phyloP scores from a whole-genome alignment of 2,113 vertebrate species.

The Microtus montanus region DNA sequence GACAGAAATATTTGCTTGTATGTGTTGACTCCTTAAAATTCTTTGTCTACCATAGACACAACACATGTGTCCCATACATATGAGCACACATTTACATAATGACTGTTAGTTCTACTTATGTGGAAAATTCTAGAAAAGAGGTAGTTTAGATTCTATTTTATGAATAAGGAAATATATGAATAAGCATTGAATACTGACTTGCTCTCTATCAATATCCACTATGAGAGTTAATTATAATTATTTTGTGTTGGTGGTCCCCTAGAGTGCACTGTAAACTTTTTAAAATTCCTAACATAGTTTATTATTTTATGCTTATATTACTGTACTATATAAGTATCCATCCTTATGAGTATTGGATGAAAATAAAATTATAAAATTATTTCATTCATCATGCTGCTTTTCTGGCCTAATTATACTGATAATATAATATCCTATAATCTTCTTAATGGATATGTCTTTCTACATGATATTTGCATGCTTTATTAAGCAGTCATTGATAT shows the following conservation, averaged over 20 bases:
- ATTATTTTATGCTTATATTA: background rate
- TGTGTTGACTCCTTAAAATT: background rate
- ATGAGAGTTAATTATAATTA: constrained; percentile 38
- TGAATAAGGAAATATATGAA: background rate
- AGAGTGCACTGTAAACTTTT: background rate
- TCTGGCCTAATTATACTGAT: background rate
- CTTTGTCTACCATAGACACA: background rate
- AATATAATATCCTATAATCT: background rate
- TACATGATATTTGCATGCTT: constrained; percentile 1
- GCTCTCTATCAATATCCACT: background rate
- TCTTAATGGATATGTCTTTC: background rate
- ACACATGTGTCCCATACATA: background rate
- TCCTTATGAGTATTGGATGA: constrained; percentile 7
- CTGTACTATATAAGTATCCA: background rate
- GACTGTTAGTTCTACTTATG: background rate
- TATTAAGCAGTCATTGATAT: constrained; percentile 1
- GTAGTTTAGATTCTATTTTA: background rate
- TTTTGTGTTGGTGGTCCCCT: background rate
- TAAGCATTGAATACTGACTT: background rate
- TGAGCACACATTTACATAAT: background rate
- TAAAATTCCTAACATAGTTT: constrained; percentile 1
- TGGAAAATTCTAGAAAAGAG: background rate
- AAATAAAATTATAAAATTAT: constrained; percentile 39
- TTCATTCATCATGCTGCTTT: background rate
- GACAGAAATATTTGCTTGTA: background rate